These are phyloP conservation scores for Promerops cafer DNA, from an alignment of 2,113 vertebrate genomes.

Conservation along the genomic window DNA sequence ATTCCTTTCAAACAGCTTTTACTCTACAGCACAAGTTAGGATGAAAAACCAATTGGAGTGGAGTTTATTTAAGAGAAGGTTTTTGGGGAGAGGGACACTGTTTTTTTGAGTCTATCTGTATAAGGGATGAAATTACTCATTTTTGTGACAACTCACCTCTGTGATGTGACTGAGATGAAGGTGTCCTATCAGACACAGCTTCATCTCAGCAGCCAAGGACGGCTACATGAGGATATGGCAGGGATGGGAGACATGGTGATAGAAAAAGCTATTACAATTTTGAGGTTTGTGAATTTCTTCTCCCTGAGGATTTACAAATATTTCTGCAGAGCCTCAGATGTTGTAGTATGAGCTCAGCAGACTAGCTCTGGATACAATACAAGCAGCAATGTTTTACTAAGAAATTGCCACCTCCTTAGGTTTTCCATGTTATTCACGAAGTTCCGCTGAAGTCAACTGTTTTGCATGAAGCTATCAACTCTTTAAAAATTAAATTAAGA, in stretches of 20 bases:
- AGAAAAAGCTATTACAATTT: background rate
- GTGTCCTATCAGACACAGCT: background rate
- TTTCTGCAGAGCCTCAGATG: background rate
- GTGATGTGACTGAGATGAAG: background rate
- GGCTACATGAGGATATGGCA: background rate
- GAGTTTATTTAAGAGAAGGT: background rate
- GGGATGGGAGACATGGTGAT: background rate
- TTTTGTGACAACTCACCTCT: background rate
- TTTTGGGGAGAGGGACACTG: background rate
- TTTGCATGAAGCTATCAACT: background rate
- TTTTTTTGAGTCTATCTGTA: background rate
- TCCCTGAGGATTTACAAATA: background rate
- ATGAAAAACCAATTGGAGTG: background rate
- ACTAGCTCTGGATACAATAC: background rate
- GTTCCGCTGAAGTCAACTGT: background rate
- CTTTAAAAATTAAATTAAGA: background rate
- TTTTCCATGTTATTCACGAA: background rate
- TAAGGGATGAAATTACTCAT: background rate
- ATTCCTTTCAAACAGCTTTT: background rate
- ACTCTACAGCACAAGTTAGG: background rate
- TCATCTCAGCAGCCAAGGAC: background rate
- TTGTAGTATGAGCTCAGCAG: background rate
- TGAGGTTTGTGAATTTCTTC: background rate
- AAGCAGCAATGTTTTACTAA: background rate
- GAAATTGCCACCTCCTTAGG: background rate